phyloP scores from a whole-genome alignment of 2,113 vertebrate genomes.

The Antechinus stuartii region DNA sequence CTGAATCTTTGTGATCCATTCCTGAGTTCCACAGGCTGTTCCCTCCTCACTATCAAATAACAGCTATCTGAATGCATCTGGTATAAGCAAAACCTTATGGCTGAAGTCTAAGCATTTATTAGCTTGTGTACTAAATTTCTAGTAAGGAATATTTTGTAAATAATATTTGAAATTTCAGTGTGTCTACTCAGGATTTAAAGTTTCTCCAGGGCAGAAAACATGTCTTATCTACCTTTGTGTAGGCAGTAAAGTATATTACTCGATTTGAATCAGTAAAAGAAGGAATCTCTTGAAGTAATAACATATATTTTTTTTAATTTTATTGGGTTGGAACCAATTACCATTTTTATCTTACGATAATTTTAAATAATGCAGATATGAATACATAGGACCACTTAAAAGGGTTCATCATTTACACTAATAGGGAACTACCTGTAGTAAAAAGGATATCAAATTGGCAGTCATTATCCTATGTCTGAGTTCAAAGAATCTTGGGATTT shows the following conservation, averaged over 20 bases:
- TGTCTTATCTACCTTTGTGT: background rate
- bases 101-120: background rate
- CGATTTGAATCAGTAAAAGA: background rate
- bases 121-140: background rate
- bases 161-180: background rate
- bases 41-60: constrained; percentile 4
- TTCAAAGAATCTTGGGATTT: background rate
- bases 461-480: background rate
- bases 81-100: background rate
- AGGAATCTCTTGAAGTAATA: background rate
- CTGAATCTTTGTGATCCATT: background rate
- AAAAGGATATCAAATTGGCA: background rate
- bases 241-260: background rate
- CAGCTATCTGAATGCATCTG: background rate
- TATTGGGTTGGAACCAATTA: background rate
- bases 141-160: background rate
- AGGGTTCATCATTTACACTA: background rate
- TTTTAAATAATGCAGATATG: background rate
- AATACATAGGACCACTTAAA: background rate
- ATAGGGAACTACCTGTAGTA: background rate
- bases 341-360: background rate
- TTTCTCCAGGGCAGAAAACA: background rate
- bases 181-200: background rate
- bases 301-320: background rate
- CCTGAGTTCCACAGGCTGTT: background rate